A percentile compares a stretch with the other conserved stretches of the same genome.
These are phyloP conservation scores for Leptopilina myrica DNA, from an alignment of 2,888 invertebrate species.

Conservation along the genomic window DNA sequence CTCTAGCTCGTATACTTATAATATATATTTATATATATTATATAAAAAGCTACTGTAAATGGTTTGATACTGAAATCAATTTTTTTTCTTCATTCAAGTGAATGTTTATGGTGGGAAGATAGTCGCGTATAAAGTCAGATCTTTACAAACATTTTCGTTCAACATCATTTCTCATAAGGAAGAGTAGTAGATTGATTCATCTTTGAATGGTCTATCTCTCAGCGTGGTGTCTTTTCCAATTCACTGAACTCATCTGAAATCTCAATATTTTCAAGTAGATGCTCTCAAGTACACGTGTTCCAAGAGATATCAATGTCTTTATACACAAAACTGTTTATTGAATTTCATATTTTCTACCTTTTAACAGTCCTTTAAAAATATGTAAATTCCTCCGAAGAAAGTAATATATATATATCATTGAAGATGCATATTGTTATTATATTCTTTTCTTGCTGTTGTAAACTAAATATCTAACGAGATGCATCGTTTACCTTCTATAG, in stretches of 20 bases:
- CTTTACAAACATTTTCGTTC: slow-evolving; percentile 27
- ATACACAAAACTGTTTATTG: neutral
- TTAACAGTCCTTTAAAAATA: slow-evolving; percentile 10
- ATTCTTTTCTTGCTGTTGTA: too few species aligned
- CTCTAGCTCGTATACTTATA: slow-evolving; percentile 14
- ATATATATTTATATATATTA: neutral
- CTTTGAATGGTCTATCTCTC: slow-evolving; percentile 38
- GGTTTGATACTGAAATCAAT: slow-evolving; percentile 31
- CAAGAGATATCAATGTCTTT: slow-evolving; percentile 11
- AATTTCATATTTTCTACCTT: slow-evolving; percentile 1
- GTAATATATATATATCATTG: too few species aligned
- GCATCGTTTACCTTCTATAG: too few species aligned
- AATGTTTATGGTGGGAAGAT: slow-evolving; percentile 41
- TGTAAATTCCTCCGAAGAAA: neutral
- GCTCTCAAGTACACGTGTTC: slow-evolving; percentile 16
- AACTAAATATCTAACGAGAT: too few species aligned
- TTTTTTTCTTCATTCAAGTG: slow-evolving; percentile 28
- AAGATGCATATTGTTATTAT: too few species aligned
- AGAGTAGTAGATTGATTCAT: slow-evolving; percentile 19
- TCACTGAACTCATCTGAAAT: slow-evolving; percentile 28
- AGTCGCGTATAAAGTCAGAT: slow-evolving; percentile 25
- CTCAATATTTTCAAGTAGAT: slow-evolving; percentile 34
- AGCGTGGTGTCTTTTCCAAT: slow-evolving; percentile 33
- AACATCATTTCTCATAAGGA: slow-evolving; percentile 36
- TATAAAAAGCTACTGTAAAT: slow-evolving; percentile 37